A percentile compares a stretch with the other conserved stretches of the same genome.
Conservation (phyloP, 2,888 invertebrate genomes). For the Hyposoter didymator region DNA sequence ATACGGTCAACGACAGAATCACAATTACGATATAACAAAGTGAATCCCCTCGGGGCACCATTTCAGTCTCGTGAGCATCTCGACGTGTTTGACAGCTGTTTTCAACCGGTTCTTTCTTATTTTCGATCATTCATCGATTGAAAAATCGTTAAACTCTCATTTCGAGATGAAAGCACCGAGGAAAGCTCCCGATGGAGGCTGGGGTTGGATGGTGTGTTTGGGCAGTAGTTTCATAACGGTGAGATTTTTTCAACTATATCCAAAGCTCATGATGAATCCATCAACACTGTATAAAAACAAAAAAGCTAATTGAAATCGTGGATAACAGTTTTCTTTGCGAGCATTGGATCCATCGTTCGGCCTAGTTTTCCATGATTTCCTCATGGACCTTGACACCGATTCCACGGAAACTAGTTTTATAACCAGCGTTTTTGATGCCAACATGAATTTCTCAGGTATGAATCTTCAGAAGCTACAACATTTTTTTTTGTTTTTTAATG, state of each 20-base stretch:
- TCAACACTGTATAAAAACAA: constrained; percentile 18
- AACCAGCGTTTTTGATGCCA: constrained; percentile 90
- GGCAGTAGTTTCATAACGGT: constrained; percentile 94
- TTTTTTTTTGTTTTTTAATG: constrained; percentile 11
- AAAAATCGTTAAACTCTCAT: neutral
- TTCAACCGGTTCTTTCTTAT: neutral
- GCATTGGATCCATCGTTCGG: constrained; percentile 93
- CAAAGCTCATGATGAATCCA: neutral
- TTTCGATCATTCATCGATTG: neutral
- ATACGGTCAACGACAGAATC: constrained; percentile 46
- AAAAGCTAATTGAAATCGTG: constrained; percentile 7
- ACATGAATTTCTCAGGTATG: constrained; percentile 90
- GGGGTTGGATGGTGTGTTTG: constrained; percentile 94
- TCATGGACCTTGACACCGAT: constrained; percentile 89
- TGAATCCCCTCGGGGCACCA: constrained; percentile 29
- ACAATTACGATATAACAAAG: constrained; percentile 44
- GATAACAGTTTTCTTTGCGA: constrained; percentile 89
- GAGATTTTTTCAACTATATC: constrained; percentile 77
- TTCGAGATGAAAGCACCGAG: constrained; percentile 40
- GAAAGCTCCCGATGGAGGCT: constrained; percentile 92
- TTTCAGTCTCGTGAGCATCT: constrained; percentile 24
- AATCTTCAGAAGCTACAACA: neutral
- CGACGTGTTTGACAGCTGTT: constrained; percentile 2
- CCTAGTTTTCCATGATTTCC: constrained; percentile 90
- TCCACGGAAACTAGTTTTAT: constrained; percentile 91